Conservation (phyloP, 2,113 vertebrate genomes). For the Parotia lawesii region DNA sequence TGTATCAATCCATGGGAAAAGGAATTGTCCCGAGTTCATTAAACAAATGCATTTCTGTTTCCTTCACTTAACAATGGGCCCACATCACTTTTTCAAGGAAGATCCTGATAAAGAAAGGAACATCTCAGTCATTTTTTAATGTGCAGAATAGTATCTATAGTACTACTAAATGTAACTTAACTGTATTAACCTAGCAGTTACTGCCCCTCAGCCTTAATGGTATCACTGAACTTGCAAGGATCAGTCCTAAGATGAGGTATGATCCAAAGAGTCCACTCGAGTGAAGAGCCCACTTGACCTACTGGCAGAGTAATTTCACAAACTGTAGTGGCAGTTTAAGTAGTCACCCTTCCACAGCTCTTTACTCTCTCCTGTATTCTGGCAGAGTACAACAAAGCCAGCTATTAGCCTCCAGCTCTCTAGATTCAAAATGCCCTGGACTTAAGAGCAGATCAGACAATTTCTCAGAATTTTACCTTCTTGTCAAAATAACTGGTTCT, state of each 20-base stretch:
- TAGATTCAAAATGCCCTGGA: not conserved
- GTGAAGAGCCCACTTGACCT: slow-evolving; percentile 21
- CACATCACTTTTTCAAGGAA: not conserved
- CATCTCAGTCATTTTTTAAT: not conserved
- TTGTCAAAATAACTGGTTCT: not conserved
- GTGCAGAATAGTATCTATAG: not conserved
- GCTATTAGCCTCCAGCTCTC: not conserved
- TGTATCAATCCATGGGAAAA: not conserved
- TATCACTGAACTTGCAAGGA: not conserved
- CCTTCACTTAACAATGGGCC: not conserved
- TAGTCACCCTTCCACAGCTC: not conserved
- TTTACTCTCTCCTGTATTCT: not conserved
- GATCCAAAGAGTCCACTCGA: not conserved
- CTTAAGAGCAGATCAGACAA: not conserved
- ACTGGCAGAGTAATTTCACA: not conserved
- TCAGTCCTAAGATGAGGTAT: accelerated
- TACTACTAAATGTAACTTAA: not conserved
- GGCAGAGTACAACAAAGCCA: not conserved
- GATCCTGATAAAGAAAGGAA: not conserved
- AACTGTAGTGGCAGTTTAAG: not conserved
- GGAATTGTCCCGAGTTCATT: not conserved
- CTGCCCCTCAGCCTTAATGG: not conserved
- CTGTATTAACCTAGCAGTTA: not conserved
- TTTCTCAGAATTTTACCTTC: not conserved
- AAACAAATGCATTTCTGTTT: not conserved